Evolutionary conservation across 1,140 invertebrate genomes (phyloP).

Genomic region (Plutomurus gul): DNA sequence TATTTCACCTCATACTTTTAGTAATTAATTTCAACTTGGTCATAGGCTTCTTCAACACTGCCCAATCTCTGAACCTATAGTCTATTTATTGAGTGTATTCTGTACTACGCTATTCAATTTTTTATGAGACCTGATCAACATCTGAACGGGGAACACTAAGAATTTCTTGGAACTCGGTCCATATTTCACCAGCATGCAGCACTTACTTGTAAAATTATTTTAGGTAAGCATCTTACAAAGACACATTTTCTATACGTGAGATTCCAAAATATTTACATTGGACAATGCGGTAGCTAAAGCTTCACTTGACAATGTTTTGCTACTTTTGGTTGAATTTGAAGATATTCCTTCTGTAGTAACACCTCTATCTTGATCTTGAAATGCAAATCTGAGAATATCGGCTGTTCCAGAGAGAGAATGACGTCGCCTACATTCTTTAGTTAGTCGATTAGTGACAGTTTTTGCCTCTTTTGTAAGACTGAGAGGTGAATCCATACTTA

Average conservation of each 20-base stretch:
- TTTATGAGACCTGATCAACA: too few species aligned
- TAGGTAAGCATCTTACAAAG: background rate
- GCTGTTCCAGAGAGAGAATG: constrained; percentile 50
- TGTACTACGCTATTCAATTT: too few species aligned
- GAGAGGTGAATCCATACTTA: background rate
- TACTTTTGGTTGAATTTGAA: background rate
- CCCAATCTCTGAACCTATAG: background rate
- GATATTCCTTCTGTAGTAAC: background rate
- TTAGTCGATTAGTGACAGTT: constrained; percentile 34
- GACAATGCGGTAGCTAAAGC: constrained; percentile 37
- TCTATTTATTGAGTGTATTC: too few species aligned
- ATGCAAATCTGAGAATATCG: constrained; percentile 50
- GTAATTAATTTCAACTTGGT: background rate
- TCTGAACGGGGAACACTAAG: too few species aligned
- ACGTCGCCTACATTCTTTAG: constrained; percentile 42
- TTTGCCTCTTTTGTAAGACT: constrained; percentile 39
- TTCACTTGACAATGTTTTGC: constrained; percentile 33
- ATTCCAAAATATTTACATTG: constrained; percentile 47
- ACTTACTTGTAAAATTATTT: too few species aligned
- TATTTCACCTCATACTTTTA: background rate
- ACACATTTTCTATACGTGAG: constrained; percentile 42
- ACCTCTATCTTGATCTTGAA: constrained; percentile 22
- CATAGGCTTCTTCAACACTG: background rate
- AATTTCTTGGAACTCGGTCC: too few species aligned
- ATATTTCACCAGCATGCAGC: too few species aligned